A percentile compares a stretch with the other conserved stretches of the same genome.
Evolutionary conservation across 2,113 vertebrate genomes (phyloP).

Genomic region (Aphyosemion australe): DNA sequence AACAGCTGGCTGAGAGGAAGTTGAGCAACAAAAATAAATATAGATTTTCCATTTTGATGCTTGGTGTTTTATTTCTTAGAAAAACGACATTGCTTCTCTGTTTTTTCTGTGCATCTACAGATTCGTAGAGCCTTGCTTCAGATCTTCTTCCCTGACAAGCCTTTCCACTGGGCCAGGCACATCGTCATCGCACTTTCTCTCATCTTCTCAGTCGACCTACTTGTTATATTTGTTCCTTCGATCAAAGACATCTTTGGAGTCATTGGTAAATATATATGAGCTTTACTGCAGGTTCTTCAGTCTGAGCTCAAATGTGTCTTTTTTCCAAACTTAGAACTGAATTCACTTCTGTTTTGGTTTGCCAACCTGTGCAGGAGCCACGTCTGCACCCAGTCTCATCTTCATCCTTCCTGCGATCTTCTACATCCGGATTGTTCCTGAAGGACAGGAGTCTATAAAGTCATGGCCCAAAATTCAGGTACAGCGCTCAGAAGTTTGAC

Average conservation of each 20-base stretch:
- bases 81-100: background rate
- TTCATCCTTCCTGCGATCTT: conserved; percentile 90
- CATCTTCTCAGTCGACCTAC: conserved; percentile 82
- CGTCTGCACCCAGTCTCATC: conserved; percentile 88
- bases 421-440: conserved; percentile 85
- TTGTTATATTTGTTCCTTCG: conserved; percentile 86
- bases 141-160: conserved; percentile 83
- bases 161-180: conserved; percentile 84
- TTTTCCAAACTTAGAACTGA: too few relatives aligned
- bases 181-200: conserved; percentile 80
- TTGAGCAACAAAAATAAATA: background rate
- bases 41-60: background rate
- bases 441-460: conserved; percentile 80
- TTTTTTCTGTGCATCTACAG: conserved; percentile 54
- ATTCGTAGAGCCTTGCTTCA: conserved; percentile 84
- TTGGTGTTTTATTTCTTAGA: background rate
- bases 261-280: conserved; percentile 75
- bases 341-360: background rate
- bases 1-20: background rate
- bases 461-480: conserved; percentile 88
- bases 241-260: conserved; percentile 88
- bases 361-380: conserved; percentile 78
- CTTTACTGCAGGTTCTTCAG: background rate
- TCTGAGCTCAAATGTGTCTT: too few relatives aligned
- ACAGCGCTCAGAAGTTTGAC: background rate